Percentiles rank a stretch among this genome's conserved stretches.
Evolutionary conservation across 1,140 invertebrate species (phyloP).

Genomic region (Bombus huntii): DNA sequence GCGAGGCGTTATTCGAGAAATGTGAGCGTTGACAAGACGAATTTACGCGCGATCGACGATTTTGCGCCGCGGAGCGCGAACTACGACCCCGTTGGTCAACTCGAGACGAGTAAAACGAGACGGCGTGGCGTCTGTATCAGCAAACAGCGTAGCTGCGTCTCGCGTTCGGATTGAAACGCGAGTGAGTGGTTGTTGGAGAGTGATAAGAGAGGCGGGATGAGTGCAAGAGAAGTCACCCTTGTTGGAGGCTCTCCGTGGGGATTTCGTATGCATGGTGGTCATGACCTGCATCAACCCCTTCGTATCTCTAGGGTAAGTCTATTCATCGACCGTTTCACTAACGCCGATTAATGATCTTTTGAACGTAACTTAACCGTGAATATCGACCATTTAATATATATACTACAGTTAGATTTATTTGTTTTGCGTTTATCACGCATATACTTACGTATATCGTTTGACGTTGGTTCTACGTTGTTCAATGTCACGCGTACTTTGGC

Average conservation of each 20-base stretch:
- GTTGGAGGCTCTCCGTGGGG: slow-evolving; percentile 94
- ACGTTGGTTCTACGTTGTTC: neutral
- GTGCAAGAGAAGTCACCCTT: slow-evolving; percentile 87
- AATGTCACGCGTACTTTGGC: neutral
- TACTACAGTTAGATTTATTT: neutral
- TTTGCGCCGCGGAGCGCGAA: slow-evolving; percentile 6
- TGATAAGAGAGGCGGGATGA: slow-evolving; percentile 81
- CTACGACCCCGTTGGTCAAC: slow-evolving; percentile 20
- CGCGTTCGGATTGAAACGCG: slow-evolving; percentile 24
- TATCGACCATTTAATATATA: neutral
- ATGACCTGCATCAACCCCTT: slow-evolving; percentile 88
- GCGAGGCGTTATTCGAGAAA: neutral
- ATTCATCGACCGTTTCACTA: neutral
- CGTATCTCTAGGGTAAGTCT: slow-evolving; percentile 90
- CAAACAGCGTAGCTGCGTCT: neutral
- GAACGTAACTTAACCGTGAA: neutral
- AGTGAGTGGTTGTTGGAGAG: slow-evolving; percentile 30
- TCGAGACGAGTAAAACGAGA: slow-evolving; percentile 12
- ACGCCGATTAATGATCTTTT: neutral
- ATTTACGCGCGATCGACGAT: neutral
- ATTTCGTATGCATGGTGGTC: slow-evolving; percentile 93
- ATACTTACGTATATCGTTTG: neutral
- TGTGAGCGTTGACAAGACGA: slow-evolving; percentile 7
- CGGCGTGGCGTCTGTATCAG: slow-evolving; percentile 48
- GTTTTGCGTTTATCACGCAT: neutral